phyloP scores from a whole-genome alignment of 2,113 vertebrate genomes.

The Seriola dumerili region DNA sequence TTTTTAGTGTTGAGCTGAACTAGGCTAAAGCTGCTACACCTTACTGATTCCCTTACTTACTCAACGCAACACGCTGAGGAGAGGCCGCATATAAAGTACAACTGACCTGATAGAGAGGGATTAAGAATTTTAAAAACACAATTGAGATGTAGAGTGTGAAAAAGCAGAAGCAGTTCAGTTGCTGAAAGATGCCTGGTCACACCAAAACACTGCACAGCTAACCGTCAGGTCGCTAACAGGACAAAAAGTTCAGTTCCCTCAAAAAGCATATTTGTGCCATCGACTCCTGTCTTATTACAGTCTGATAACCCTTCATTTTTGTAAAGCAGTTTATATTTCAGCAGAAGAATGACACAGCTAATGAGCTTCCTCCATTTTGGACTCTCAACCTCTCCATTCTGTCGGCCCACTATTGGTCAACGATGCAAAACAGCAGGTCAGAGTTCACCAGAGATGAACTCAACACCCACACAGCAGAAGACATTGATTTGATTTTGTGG shows the following conservation, averaged over 20 bases:
- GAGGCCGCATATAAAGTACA: conserved; percentile 6
- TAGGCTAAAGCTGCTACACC: conserved; percentile 31
- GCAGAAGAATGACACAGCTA: not conserved
- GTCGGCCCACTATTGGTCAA: not conserved
- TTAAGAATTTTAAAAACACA: conserved; percentile 8
- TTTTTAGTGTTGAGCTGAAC: conserved; percentile 40
- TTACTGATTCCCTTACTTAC: conserved; percentile 32
- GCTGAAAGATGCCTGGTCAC: not conserved
- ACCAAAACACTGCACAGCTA: not conserved
- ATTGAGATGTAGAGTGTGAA: not conserved
- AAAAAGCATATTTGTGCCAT: not conserved
- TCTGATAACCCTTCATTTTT: not conserved
- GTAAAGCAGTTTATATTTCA: not conserved
- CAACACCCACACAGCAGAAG: not conserved
- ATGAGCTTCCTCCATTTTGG: not conserved
- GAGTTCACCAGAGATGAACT: not conserved
- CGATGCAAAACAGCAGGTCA: not conserved
- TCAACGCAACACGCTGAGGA: conserved; percentile 39
- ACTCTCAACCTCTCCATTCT: not conserved
- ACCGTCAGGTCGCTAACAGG: not conserved
- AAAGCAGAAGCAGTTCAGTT: not conserved
- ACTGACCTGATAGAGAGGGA: not conserved
- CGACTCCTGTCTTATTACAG: not conserved
- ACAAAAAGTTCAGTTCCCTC: not conserved
- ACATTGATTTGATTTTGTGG: not conserved